Base-by-base conservation (phyloP, 1,140 invertebrate genomes). In the Rhagoletis pomonella region DNA sequence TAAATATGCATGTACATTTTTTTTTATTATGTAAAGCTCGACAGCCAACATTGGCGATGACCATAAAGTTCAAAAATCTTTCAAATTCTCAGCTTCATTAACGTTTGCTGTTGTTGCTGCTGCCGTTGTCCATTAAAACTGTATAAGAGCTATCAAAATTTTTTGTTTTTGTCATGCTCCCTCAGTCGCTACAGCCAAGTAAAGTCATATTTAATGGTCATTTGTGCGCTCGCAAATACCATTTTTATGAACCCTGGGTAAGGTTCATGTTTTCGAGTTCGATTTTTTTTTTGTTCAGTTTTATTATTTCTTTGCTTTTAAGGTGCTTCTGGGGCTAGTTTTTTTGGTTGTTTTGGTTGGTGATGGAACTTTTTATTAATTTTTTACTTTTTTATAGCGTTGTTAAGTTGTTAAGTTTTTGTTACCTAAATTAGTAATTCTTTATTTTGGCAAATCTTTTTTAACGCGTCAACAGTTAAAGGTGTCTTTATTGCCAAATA, bases 31-130 rank as follows among this genome's bases (percentile, higher is more conserved):
- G 58, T 59, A 12, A 59, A 59, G 12, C 12, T 29, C 65, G 12
- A 39, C 65, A 67, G 42, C 65, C 65, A 29, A 67, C 65, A 67
- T 67, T 67, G 65, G 42, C 39, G 65, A 19, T 4, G 29, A 67
- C 19, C 65, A 67, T 67, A 67, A 67, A 67, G 29, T 67, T 29
- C 29, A 39, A 67, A 67, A 67, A 29, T 67, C 19, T 42, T 67
- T 12, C 19, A 67, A 42, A 39, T 67, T 67, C 65, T 65, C 64
- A 65, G 19, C 29, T 65, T 65, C 19, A 39, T 65, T 65, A 39
- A 0, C 29, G 29, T 29, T 29, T 1, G 29, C 29, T 29, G 29
- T 29, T 29, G 29, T 29, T 29, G 29, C 29, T 29, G 64, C 58
- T 39, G 64, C 9, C 4, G 29, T 19, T 67, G 39, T 67, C 65